Conservation (phyloP, 2,113 vertebrate genomes). For the Xenus cinereus region DNA sequence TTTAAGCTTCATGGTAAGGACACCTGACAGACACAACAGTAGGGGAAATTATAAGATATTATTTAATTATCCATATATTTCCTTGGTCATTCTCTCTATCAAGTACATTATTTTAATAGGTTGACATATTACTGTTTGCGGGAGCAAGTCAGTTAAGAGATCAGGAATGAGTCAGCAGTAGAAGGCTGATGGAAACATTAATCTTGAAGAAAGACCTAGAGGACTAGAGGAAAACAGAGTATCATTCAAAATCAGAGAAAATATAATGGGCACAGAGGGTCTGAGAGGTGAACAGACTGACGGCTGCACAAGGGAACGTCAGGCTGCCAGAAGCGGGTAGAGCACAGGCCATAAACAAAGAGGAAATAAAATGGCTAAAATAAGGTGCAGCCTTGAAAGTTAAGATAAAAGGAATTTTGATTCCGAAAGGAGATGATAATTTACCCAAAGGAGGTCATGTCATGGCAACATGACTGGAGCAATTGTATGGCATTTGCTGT, state of each 20-base stretch:
- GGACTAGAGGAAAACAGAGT: not conserved
- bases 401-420: not conserved
- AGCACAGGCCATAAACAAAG: not conserved
- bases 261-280: constrained; percentile 11
- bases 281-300: not conserved
- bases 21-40: not conserved
- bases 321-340: not conserved
- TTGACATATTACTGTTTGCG: constrained; percentile 1
- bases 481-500: not conserved
- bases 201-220: constrained; percentile 39
- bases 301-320: not conserved
- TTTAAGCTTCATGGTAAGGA: not conserved
- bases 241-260: constrained; percentile 18
- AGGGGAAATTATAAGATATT: not conserved
- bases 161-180: constrained; percentile 48
- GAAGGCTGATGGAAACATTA: constrained; percentile 22
- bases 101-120: not conserved
- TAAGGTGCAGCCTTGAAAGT: not conserved
- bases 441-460: constrained; percentile 11
- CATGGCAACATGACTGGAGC: not conserved
- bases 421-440: not conserved
- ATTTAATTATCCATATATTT: constrained; percentile 11
- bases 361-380: not conserved
- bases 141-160: constrained; percentile 27
- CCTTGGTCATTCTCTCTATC: not conserved